A percentile compares a stretch with the other conserved stretches of the same genome.
Conservation (phyloP, 2,888 invertebrate genomes). For the Microctonus aethiopoides region DNA sequence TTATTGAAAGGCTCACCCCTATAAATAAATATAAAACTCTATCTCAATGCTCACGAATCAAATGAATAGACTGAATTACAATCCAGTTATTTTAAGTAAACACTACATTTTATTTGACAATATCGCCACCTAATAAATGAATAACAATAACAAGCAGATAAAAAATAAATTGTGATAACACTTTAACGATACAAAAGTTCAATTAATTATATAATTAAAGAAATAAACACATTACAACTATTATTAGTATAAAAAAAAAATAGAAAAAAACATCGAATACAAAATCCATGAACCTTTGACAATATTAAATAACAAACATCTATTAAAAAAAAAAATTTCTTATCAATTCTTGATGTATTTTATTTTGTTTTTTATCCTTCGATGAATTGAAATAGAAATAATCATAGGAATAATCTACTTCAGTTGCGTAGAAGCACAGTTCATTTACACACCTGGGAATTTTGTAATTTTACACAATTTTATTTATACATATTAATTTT, state of each 20-base stretch:
- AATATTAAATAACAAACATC: no score
- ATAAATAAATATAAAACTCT: background rate
- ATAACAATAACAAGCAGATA: no score
- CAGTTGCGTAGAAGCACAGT: background rate
- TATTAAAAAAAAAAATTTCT: no score
- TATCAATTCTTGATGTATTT: constrained; percentile 1
- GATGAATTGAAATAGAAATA: background rate
- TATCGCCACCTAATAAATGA: background rate
- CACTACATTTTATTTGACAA: background rate
- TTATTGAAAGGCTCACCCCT: background rate
- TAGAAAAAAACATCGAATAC: no score
- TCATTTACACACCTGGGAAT: background rate
- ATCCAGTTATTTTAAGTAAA: background rate
- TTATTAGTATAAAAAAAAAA: no score
- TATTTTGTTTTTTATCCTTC: background rate
- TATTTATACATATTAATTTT: background rate
- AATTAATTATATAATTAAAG: no score
- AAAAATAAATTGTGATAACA: no score
- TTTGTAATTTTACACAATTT: background rate
- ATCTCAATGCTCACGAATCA: constrained; percentile 16
- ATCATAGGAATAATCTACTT: background rate
- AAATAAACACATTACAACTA: no score
- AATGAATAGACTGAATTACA: background rate
- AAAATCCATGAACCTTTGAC: no score
- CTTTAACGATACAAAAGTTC: no score